Percentiles rank a stretch among this genome's conserved stretches.
These are phyloP conservation scores for Drosophila pruinosa DNA, from an alignment of 1,140 invertebrate genomes.

Conservation along the genomic window DNA sequence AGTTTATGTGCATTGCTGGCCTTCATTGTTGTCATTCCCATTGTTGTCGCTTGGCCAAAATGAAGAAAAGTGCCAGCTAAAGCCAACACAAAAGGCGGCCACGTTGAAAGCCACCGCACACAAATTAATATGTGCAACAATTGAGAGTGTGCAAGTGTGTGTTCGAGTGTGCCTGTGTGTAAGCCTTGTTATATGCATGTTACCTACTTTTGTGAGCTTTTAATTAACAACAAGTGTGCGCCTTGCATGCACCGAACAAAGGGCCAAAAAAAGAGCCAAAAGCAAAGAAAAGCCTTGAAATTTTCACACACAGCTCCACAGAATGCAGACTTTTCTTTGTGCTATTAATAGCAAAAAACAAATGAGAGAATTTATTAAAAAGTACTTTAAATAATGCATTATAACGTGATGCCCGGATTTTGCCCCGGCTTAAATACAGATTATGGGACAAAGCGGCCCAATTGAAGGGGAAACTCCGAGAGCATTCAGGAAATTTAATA, in stretches of 20 bases:
- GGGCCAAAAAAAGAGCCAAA: background rate
- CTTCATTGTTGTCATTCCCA: conserved; percentile 74
- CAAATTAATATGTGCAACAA: conserved; percentile 77
- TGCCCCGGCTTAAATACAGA: conserved; percentile 1
- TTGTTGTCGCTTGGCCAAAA: conserved; percentile 43
- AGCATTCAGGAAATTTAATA: background rate
- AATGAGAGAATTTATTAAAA: conserved; percentile 15
- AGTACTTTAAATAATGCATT: conserved; percentile 20
- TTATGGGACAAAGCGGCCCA: conserved; percentile 6
- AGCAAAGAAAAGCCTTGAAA: conserved; percentile 58
- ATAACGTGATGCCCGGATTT: conserved; percentile 8
- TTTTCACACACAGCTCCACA: conserved; percentile 32
- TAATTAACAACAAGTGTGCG: conserved; percentile 70
- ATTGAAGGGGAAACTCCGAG: background rate
- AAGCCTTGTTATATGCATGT: conserved; percentile 64
- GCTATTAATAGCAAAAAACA: conserved; percentile 23
- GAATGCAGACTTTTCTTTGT: conserved; percentile 10
- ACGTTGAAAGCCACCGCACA: conserved; percentile 38
- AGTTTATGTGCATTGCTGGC: conserved; percentile 73
- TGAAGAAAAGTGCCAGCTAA: conserved; percentile 31
- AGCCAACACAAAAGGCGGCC: conserved; percentile 29
- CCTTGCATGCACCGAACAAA: conserved; percentile 39
- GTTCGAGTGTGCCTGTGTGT: conserved; percentile 26
- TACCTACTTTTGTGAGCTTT: conserved; percentile 78
- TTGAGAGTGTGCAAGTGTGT: conserved; percentile 40